Conservation (phyloP, 1,140 invertebrate species). For the Drosophila bipectinata region DNA sequence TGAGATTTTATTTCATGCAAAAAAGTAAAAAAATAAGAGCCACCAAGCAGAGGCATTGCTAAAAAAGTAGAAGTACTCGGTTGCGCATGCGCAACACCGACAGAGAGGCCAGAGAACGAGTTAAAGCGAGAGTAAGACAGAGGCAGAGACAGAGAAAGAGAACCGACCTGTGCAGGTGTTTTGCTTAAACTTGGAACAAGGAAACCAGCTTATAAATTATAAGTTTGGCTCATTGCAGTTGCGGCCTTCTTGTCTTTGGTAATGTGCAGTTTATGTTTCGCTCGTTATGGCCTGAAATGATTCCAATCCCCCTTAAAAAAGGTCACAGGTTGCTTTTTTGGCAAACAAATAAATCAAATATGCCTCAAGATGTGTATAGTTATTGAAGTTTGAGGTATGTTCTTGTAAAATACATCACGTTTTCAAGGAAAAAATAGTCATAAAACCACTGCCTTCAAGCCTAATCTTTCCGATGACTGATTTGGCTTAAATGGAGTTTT, state of each 20-base stretch:
- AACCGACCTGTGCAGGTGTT: slow-evolving; percentile 69
- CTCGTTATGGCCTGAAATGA: background rate
- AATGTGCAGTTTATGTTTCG: slow-evolving; percentile 18
- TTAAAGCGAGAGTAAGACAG: background rate
- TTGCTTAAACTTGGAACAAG: slow-evolving; percentile 54
- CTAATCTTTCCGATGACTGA: background rate
- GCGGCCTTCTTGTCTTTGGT: slow-evolving; percentile 14
- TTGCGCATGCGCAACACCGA: slow-evolving; percentile 45
- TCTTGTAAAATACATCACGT: no score
- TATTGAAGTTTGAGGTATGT: no score
- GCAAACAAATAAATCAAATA: background rate
- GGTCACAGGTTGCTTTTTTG: background rate
- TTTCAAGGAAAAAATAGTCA: no score
- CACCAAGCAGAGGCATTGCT: slow-evolving; percentile 7
- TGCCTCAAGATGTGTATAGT: no score
- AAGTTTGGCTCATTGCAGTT: slow-evolving; percentile 43
- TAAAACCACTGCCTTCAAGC: no score
- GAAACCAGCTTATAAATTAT: slow-evolving; percentile 78
- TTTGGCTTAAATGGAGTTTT: background rate
- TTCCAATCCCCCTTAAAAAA: slow-evolving; percentile 1
- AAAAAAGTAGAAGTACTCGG: slow-evolving; percentile 78
- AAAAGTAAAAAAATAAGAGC: slow-evolving; percentile 56
- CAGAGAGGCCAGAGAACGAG: background rate
- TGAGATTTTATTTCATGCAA: slow-evolving; percentile 83
- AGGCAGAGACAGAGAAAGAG: no score